Conservation (phyloP, 35 echinoderm and acorn worm genomes). For the Holothuria glaberrima region DNA sequence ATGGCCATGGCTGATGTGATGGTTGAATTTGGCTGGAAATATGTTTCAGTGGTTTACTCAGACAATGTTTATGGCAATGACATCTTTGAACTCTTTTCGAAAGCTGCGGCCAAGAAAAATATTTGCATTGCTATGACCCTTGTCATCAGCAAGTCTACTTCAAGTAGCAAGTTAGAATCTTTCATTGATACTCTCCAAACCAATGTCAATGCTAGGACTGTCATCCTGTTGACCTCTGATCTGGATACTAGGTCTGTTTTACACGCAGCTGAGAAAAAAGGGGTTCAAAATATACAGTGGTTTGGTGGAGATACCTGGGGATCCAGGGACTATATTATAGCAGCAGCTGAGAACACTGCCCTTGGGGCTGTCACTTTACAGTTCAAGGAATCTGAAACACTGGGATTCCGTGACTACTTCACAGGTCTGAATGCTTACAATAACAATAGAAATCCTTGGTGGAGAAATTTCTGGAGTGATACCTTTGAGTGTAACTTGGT, state of each 20-base stretch:
- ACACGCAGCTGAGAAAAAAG: constrained; percentile 66
- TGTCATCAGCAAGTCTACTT: background rate
- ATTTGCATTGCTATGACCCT: constrained; percentile 90
- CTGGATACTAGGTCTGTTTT: constrained; percentile 70
- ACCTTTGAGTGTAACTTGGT: constrained; percentile 75
- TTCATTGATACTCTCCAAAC: constrained; percentile 54
- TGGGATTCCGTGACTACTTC: constrained; percentile 74
- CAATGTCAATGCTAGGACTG: constrained; percentile 73
- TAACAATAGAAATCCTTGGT: constrained; percentile 92
- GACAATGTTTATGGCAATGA: constrained; percentile 85
- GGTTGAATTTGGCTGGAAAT: constrained; percentile 63
- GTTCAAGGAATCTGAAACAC: constrained; percentile 33
- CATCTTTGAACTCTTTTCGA: constrained; percentile 60
- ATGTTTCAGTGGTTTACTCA: constrained; percentile 85
- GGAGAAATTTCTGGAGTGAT: constrained; percentile 65
- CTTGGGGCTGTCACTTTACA: constrained; percentile 63
- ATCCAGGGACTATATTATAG: constrained; percentile 64
- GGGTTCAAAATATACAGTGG: constrained; percentile 84
- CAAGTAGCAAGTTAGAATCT: background rate
- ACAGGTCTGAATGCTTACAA: constrained; percentile 45
- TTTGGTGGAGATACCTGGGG: constrained; percentile 92
- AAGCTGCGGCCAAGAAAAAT: background rate
- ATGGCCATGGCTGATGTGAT: constrained; percentile 70
- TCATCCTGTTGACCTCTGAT: constrained; percentile 81
- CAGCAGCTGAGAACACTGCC: constrained; percentile 56